Conservation (phyloP, 2,888 invertebrate genomes). For the Pyrocoelia pectoralis region DNA sequence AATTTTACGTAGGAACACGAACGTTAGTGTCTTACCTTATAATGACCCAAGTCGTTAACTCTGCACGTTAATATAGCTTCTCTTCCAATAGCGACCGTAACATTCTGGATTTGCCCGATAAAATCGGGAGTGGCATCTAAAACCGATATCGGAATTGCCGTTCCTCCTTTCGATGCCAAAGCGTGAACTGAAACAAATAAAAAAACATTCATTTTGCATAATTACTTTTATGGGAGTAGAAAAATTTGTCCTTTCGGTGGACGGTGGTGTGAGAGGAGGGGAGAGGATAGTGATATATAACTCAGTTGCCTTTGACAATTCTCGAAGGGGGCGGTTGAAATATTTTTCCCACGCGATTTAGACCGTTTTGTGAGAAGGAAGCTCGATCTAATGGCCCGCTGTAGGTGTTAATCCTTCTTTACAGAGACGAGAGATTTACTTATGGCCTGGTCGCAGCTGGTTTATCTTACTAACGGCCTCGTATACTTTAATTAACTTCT, state of each 20-base stretch:
- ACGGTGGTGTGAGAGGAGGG: too few relatives aligned
- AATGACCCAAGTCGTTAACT: conserved; percentile 31
- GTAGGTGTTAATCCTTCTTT: not conserved
- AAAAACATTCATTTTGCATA: not conserved
- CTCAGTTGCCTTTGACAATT: not conserved
- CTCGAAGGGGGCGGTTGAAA: not conserved
- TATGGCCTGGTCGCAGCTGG: not conserved
- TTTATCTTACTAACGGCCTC: not conserved
- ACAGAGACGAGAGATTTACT: not conserved
- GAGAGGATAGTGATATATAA: not conserved
- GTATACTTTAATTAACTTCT: not conserved
- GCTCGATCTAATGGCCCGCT: not conserved
- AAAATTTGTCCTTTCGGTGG: too few relatives aligned
- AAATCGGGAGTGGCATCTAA: conserved; percentile 26
- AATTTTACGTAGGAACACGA: not conserved
- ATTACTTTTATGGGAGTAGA: too few relatives aligned
- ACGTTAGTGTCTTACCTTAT: conserved; percentile 28
- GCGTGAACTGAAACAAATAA: conserved; percentile 50
- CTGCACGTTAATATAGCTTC: conserved; percentile 33
- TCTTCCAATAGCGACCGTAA: conserved; percentile 32
- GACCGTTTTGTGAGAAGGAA: not conserved
- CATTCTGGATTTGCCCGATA: conserved; percentile 28
- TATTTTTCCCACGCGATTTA: not conserved
- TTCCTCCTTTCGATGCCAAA: conserved; percentile 7
- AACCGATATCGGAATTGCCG: conserved; percentile 6